These are phyloP conservation scores for Coccyzus lansbergi DNA, from an alignment of 2,797 vertebrate species.

Conservation along the genomic window DNA sequence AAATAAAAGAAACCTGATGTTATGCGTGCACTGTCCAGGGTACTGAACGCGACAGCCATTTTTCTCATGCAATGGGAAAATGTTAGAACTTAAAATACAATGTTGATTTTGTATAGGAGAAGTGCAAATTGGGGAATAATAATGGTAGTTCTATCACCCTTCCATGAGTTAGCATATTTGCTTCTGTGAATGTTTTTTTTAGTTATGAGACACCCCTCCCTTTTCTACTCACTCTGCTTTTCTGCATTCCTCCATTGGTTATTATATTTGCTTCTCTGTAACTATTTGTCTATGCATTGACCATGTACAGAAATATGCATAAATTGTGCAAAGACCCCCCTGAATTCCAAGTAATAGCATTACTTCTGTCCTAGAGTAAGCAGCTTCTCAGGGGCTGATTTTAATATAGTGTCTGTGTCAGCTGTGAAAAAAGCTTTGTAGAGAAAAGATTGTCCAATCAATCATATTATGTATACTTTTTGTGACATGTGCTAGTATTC, in stretches of 20 bases:
- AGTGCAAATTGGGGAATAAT: neutral
- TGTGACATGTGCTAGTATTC: neutral
- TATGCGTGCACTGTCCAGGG: neutral
- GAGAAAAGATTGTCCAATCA: neutral
- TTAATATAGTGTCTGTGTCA: neutral
- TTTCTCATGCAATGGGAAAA: accelerated
- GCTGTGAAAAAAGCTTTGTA: neutral
- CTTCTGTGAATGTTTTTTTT: neutral
- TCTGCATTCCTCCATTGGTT: neutral
- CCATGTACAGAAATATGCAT: neutral
- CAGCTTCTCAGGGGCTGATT: neutral
- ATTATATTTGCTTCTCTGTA: neutral
- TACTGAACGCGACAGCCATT: accelerated
- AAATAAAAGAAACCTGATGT: accelerated
- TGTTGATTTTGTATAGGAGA: accelerated
- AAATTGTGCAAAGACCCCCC: neutral
- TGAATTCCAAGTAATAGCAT: neutral
- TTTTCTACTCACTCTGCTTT: neutral
- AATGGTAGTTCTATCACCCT: neutral
- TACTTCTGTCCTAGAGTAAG: neutral
- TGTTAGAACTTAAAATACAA: neutral
- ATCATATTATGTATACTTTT: neutral
- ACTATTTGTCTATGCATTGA: neutral
- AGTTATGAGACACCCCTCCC: accelerated
- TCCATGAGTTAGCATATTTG: neutral